Conservation (phyloP, 2,797 vertebrate species). For the Falco cherrug region DNA sequence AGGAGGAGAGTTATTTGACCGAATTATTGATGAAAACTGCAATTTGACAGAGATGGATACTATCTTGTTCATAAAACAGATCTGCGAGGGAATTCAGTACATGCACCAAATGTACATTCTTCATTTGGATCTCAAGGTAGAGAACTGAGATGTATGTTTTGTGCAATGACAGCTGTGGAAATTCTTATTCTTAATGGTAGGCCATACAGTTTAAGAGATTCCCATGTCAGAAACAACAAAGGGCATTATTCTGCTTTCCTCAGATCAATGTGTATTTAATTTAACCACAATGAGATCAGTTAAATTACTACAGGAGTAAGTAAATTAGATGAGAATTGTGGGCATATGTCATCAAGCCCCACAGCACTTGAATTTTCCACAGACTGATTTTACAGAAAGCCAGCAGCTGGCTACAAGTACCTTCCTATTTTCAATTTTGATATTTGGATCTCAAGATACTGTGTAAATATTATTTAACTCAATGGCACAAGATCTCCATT, state of each 20-base stretch:
- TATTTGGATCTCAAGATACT: background rate
- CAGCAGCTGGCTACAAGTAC: background rate
- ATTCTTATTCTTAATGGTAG: background rate
- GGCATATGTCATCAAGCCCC: background rate
- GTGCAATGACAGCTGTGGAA: background rate
- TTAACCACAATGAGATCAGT: background rate
- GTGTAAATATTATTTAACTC: background rate
- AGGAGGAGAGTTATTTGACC: slow-evolving; percentile 95
- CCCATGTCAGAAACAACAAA: background rate
- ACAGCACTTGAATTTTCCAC: background rate
- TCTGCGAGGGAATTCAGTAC: slow-evolving; percentile 92
- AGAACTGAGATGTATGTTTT: background rate
- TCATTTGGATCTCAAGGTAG: slow-evolving; percentile 96
- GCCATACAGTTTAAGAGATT: background rate
- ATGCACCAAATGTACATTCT: slow-evolving; percentile 99
- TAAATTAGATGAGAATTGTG: slow-evolving; percentile 14
- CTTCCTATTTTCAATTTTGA: background rate
- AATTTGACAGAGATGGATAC: slow-evolving; percentile 88
- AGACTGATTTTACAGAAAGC: background rate
- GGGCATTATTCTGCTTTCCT: background rate
- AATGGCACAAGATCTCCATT: background rate
- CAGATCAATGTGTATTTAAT: background rate
- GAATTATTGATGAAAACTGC: slow-evolving; percentile 85
- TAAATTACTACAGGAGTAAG: background rate
- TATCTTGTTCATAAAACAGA: slow-evolving; percentile 91